Evolutionary conservation across 2,797 vertebrate genomes (phyloP).

Genomic region (Phylloscopus collybita): DNA sequence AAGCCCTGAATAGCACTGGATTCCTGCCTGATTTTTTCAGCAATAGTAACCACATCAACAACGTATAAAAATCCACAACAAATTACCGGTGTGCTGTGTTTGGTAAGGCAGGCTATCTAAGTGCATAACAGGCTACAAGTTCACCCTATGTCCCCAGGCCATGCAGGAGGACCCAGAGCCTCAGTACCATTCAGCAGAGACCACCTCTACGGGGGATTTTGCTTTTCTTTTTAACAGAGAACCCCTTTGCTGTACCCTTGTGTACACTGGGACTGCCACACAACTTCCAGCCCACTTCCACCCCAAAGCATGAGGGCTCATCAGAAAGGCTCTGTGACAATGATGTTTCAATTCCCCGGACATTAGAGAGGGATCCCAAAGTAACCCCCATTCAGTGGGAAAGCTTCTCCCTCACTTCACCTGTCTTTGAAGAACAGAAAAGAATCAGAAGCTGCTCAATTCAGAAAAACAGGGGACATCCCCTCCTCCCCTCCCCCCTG

Average conservation of each 20-base stretch:
- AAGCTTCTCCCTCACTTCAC: not conserved
- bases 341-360: accelerated
- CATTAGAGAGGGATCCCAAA: not conserved
- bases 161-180: not conserved
- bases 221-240: not conserved
- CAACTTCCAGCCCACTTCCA: not conserved
- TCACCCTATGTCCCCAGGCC: accelerated
- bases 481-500: accelerated
- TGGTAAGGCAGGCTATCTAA: not conserved
- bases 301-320: not conserved
- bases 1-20: not conserved
- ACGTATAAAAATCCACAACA: not conserved
- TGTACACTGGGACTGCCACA: not conserved
- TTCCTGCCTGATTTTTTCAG: not conserved
- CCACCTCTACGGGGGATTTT: not conserved
- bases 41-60: not conserved
- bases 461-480: not conserved
- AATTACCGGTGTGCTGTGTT: not conserved
- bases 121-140: not conserved
- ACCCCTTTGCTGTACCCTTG: not conserved
- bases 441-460: not conserved
- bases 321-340: not conserved
- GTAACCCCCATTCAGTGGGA: not conserved
- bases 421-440: not conserved
- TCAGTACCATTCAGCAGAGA: not conserved